phyloP scores from a whole-genome alignment of 2,113 vertebrate genomes.

The Pachycephala philippinensis region DNA sequence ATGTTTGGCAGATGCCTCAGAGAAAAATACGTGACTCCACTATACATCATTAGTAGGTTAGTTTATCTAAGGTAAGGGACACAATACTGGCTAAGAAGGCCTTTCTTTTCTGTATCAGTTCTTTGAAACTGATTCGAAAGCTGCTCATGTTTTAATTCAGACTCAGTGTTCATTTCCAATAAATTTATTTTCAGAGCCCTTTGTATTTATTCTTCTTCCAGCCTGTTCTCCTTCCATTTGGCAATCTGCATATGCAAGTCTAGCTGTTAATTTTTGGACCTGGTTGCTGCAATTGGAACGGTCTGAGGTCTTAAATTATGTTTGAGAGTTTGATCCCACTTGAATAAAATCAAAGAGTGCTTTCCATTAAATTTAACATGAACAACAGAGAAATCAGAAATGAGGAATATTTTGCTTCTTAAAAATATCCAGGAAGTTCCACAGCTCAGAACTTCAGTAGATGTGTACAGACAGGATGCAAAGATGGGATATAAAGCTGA shows the following conservation, averaged over 20 bases:
- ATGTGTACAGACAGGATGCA: background rate
- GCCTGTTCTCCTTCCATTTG: slow-evolving; percentile 34
- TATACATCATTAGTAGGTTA: background rate
- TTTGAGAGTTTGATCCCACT: slow-evolving; percentile 38
- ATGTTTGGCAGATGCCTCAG: background rate
- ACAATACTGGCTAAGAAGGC: background rate
- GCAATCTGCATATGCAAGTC: background rate
- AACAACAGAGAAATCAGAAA: slow-evolving; percentile 2
- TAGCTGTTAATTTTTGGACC: slow-evolving; percentile 27
- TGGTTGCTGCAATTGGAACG: background rate
- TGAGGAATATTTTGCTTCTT: background rate
- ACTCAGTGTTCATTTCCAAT: slow-evolving; percentile 2
- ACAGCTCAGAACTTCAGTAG: background rate
- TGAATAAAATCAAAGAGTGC: slow-evolving; percentile 6
- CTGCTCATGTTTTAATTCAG: background rate
- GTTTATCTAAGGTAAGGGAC: slow-evolving; percentile 28
- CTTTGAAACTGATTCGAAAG: slow-evolving; percentile 35
- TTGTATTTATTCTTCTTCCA: background rate
- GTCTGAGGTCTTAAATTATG: slow-evolving; percentile 38
- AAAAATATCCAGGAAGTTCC: background rate
- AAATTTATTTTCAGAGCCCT: slow-evolving; percentile 6
- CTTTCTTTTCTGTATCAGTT: background rate
- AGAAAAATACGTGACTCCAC: background rate
- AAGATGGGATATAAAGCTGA: background rate
- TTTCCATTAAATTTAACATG: slow-evolving; percentile 34